phyloP scores from a whole-genome alignment of 2,888 invertebrate genomes.

The Gymnoscelis rufifasciata region DNA sequence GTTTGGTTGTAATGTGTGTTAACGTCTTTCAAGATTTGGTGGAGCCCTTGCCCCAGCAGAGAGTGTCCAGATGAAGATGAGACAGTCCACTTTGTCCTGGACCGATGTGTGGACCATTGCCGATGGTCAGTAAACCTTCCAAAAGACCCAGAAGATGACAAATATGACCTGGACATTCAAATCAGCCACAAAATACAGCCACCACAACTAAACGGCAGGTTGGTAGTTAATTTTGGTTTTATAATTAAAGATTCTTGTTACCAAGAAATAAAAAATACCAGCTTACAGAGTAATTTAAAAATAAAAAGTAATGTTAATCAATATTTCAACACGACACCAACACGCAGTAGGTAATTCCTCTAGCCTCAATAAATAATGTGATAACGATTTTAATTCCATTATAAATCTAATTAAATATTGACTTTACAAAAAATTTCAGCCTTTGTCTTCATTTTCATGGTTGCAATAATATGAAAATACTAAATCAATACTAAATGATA shows the following conservation, averaged over 20 bases:
- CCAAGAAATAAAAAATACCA: neutral
- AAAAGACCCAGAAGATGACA: slow-evolving; percentile 64
- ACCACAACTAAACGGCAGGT: slow-evolving; percentile 62
- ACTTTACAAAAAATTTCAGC: slow-evolving; percentile 24
- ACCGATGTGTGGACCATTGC: slow-evolving; percentile 86
- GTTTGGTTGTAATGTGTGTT: no score
- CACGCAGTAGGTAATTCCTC: slow-evolving; percentile 22
- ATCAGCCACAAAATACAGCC: slow-evolving; percentile 71
- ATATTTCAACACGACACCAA: neutral
- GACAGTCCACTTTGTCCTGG: slow-evolving; percentile 84
- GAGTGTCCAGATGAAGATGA: slow-evolving; percentile 88
- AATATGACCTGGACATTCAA: slow-evolving; percentile 75
- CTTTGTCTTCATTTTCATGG: slow-evolving; percentile 33
- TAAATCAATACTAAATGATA: no score
- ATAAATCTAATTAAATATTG: slow-evolving; percentile 33
- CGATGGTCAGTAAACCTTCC: slow-evolving; percentile 72
- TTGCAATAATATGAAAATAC: neutral
- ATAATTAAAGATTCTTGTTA: no score
- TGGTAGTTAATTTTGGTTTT: slow-evolving; percentile 17
- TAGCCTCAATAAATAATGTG: slow-evolving; percentile 39
- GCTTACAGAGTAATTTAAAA: neutral
- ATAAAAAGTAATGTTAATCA: neutral
- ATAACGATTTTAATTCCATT: slow-evolving; percentile 34
- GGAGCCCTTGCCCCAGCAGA: slow-evolving; percentile 89
- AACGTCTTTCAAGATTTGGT: slow-evolving; percentile 82